A percentile compares a stretch with the other conserved stretches of the same genome.
Conservation (phyloP, 2,113 vertebrate genomes). For the Gavia stellata region DNA sequence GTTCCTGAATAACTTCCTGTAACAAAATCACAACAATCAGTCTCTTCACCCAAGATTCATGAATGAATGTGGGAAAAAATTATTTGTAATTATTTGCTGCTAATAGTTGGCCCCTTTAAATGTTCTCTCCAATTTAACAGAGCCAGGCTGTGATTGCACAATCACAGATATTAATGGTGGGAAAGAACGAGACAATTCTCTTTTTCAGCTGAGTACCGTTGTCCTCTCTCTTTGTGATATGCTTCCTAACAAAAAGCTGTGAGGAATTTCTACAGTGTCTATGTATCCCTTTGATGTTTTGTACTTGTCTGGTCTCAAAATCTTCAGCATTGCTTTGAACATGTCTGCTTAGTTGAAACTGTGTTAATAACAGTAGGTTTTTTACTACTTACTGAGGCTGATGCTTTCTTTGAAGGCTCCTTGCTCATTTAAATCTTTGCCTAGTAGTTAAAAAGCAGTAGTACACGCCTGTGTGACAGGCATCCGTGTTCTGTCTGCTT, state of each 20-base stretch:
- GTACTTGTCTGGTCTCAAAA: neutral
- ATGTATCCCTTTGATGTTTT: neutral
- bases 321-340: neutral
- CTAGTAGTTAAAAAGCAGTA: constrained; percentile 11
- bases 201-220: neutral
- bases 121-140: neutral
- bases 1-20: neutral
- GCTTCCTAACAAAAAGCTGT: neutral
- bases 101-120: neutral
- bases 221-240: neutral
- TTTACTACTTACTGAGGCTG: neutral
- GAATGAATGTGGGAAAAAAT: neutral
- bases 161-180: neutral
- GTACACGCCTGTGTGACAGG: neutral
- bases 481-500: neutral
- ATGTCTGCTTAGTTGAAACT: neutral
- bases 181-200: neutral
- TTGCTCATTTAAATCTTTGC: constrained; percentile 28
- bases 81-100: neutral
- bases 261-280: neutral
- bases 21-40: neutral
- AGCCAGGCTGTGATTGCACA: neutral
- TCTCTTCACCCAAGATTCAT: neutral
- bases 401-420: constrained; percentile 9
- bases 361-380: neutral